Conservation (phyloP, 30 jellyfish, hydroid and myxozoan species). For the Sanderia malayensis region DNA sequence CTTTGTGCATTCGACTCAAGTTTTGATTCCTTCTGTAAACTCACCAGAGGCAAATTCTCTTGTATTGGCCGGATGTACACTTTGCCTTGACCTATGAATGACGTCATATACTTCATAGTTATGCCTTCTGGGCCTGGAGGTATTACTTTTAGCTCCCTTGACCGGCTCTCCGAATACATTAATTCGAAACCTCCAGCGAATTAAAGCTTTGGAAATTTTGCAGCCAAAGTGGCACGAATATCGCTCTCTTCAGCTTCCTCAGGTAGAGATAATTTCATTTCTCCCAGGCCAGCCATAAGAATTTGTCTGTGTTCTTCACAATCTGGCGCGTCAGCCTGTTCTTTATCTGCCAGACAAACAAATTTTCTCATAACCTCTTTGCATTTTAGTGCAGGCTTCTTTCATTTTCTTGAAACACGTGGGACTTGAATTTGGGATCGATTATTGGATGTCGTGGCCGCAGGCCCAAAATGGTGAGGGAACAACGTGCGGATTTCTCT, state of each 20-base stretch:
- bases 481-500: too few species aligned
- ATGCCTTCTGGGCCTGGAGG: slow-evolving; percentile 16
- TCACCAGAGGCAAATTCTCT: slow-evolving; percentile 11
- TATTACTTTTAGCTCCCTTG: neutral
- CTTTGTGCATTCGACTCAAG: neutral
- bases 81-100: slow-evolving; percentile 18
- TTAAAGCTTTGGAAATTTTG: slow-evolving; percentile 9
- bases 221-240: neutral
- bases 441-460: slow-evolving; percentile 14
- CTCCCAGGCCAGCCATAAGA: slow-evolving; percentile 1
- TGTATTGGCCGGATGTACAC: slow-evolving; percentile 7
- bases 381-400: slow-evolving; percentile 22
- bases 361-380: slow-evolving; percentile 6
- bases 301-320: neutral
- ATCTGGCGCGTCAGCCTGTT: neutral
- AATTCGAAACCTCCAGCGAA: slow-evolving; percentile 4
- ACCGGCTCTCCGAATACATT: slow-evolving; percentile 11
- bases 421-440: slow-evolving; percentile 12
- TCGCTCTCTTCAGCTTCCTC: neutral
- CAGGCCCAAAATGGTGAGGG: too few species aligned
- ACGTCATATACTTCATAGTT: slow-evolving; percentile 2
- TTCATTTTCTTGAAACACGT: slow-evolving; percentile 2
- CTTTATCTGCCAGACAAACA: slow-evolving; percentile 7
- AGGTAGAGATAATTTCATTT: neutral
- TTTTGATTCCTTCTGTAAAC: neutral